A percentile compares a stretch with the other conserved stretches of the same genome.
Conservation (phyloP, 2,797 vertebrate genomes). For the Myotis pilosus region DNA sequence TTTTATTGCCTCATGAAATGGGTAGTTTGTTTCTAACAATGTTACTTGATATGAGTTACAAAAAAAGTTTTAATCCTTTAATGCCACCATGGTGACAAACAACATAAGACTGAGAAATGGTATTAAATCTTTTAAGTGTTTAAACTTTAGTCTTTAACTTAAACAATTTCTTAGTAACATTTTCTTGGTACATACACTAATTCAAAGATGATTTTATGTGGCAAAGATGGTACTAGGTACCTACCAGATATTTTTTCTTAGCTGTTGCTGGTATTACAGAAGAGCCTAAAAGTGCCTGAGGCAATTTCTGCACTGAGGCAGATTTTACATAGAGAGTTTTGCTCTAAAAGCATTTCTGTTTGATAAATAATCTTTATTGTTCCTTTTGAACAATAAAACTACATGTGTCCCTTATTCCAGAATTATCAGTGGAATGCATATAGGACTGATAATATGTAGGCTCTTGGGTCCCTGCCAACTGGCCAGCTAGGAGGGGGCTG, state of each 20-base stretch:
- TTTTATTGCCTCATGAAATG: constrained; percentile 36
- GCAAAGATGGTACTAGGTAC: neutral
- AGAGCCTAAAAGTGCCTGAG: neutral
- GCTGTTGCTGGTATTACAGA: neutral
- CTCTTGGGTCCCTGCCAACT: neutral
- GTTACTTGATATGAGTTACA: neutral
- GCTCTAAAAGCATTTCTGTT: constrained; percentile 14
- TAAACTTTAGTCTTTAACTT: constrained; percentile 56
- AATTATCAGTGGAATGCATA: neutral
- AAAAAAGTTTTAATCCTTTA: constrained; percentile 46
- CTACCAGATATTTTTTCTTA: neutral
- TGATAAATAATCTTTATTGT: neutral
- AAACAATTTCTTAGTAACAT: constrained; percentile 29
- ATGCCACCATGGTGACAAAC: neutral
- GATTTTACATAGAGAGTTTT: constrained; percentile 22
- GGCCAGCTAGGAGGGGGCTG: neutral
- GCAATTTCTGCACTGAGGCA: neutral
- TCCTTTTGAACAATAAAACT: too few species aligned
- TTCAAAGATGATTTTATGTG: constrained; percentile 49
- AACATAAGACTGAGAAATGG: constrained; percentile 7
- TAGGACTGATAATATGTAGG: neutral
- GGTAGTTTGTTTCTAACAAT: constrained; percentile 14
- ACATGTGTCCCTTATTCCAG: neutral
- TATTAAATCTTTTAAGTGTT: constrained; percentile 62
- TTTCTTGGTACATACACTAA: constrained; percentile 36